Percentiles rank a stretch among this genome's conserved stretches.
Conservation (phyloP, 2,797 vertebrate species). For the Amblyraja radiata region DNA sequence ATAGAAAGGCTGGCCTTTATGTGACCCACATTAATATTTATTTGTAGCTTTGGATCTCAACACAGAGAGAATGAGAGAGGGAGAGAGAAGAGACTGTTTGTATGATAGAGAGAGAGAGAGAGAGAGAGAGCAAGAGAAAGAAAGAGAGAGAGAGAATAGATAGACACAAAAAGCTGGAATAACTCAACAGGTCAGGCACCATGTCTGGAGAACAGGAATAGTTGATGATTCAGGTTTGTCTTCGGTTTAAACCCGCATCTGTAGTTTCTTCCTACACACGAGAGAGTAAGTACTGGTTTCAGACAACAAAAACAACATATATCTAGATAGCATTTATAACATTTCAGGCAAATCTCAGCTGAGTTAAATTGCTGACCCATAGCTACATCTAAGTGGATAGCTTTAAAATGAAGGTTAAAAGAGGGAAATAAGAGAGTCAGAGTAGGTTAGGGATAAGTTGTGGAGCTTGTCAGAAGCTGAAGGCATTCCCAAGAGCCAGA, state of each 20-base stretch:
- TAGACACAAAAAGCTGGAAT: no score
- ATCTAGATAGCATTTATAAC: not conserved
- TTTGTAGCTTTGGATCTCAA: not conserved
- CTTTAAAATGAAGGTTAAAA: not conserved
- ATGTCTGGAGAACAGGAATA: no score
- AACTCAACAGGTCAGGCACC: no score
- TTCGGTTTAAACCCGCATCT: no score
- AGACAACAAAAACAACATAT: not conserved
- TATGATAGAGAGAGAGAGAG: not conserved
- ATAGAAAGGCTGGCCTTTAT: not conserved
- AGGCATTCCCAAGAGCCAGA: not conserved
- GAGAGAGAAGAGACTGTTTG: not conserved
- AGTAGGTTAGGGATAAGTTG: not conserved
- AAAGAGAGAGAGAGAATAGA: no score
- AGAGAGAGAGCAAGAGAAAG: no score
- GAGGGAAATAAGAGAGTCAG: not conserved
- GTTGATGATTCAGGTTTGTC: no score
- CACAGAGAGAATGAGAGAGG: not conserved
- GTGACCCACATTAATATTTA: not conserved
- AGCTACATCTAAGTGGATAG: not conserved
- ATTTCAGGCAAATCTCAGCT: not conserved
- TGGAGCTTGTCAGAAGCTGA: not conserved
- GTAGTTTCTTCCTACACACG: no score
- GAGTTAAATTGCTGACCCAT: not conserved
- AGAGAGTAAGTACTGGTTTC: not conserved